Evolutionary conservation across 2,113 vertebrate genomes (phyloP), one percentile per base, ranked within the genome.

Genomic region (Bufo bufo): DNA sequence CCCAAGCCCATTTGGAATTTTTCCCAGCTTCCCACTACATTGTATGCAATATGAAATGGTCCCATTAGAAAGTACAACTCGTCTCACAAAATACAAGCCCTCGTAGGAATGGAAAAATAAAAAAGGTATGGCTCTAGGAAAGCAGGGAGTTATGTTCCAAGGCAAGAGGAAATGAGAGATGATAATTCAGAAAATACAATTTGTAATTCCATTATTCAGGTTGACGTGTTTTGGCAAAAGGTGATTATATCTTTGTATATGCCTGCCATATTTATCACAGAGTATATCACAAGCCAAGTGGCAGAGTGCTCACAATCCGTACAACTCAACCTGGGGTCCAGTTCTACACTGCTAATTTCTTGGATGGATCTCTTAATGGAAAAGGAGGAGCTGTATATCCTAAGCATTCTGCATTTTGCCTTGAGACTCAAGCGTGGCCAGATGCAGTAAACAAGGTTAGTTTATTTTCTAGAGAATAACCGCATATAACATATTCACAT

Each of bases 351-450:
- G 97, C 96, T n/a, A 99, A 99, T 93, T 95, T 96, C 91, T 95
- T 99, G 90, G 97, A 99, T 6, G 96, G 96, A 47, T 96, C 95
- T 0, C 82, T 97, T 52, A 90, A 87, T 63, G 98, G 98, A 69
- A 99, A 99, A 93, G 93, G 88, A 0, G 94, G 93, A 2, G 75
- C 84, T 0, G 9, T 58, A 0, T 99, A 99, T 82, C 89, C 92
- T 83, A 97, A 96, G 90, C 98, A 99, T 93, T 96, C 96, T 0
- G 95, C 96, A 17, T 96, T 99, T 92, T 99, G 98, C 89, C 92
- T 99, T 14, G 98, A 99, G 95, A 97, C 97, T 0, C 98, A 99
- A 92, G 96, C 95, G 90, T 99, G 98, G 97, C 98, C 98, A 0
- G 94, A 99, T 7, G 97, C 98, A 0, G 90, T 99, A 84, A 99